A percentile compares a stretch with the other conserved stretches of the same genome.
Conservation (phyloP, 1,140 invertebrate species). For the Leptinotarsa texana region DNA sequence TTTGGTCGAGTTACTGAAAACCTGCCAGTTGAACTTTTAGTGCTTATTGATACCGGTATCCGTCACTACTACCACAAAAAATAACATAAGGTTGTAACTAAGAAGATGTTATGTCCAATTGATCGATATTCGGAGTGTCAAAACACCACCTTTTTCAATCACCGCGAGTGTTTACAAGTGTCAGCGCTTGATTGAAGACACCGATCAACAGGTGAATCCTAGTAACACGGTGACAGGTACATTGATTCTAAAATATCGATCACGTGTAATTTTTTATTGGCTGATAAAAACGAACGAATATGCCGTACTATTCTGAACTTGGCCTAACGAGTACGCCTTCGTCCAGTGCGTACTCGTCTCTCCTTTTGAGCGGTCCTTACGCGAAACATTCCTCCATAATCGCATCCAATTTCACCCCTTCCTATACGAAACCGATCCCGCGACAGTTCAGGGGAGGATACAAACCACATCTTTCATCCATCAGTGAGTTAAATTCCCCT, state of each 20-base stretch:
- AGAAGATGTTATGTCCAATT: too few species aligned
- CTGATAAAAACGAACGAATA: slow-evolving; percentile 47
- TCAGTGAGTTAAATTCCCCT: slow-evolving; percentile 64
- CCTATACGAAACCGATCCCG: slow-evolving; percentile 18
- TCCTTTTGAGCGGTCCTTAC: slow-evolving; percentile 60
- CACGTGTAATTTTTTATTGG: slow-evolving; percentile 30
- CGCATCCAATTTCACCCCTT: slow-evolving; percentile 43
- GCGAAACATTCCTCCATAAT: slow-evolving; percentile 62
- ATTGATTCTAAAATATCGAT: slow-evolving; percentile 31
- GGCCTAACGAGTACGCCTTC: slow-evolving; percentile 59
- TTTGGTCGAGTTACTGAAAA: slow-evolving; percentile 41
- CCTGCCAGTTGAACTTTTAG: slow-evolving; percentile 41
- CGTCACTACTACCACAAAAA: slow-evolving; percentile 7
- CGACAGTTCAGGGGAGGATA: slow-evolving; percentile 55
- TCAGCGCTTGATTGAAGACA: background rate
- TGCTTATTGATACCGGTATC: slow-evolving; percentile 33
- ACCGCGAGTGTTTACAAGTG: background rate
- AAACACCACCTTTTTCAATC: background rate
- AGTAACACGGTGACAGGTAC: background rate
- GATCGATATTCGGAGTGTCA: too few species aligned
- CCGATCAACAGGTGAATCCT: background rate
- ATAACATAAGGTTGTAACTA: background rate
- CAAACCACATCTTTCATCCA: slow-evolving; percentile 74
- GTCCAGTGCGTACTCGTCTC: slow-evolving; percentile 47
- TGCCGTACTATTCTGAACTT: slow-evolving; percentile 64